Evolutionary conservation across 2,888 invertebrate species (phyloP).

Genomic region (Epirrhoe alternata): DNA sequence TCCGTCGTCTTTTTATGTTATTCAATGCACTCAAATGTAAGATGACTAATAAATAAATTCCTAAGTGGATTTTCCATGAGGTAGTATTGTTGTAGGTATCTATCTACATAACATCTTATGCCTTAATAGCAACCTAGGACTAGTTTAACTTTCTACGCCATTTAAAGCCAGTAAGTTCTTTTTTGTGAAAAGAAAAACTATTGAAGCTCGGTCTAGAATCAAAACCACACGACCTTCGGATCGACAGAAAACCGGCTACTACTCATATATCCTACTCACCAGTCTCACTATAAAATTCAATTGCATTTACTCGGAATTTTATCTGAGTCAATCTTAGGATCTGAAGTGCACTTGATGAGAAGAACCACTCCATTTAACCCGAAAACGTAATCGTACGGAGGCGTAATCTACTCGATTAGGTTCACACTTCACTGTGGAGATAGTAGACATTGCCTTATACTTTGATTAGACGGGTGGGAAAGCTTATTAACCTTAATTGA

Average conservation of each 20-base stretch:
- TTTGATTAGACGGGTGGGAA: conserved; percentile 1
- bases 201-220: not conserved
- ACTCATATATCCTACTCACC: not conserved
- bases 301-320: conserved; percentile 5
- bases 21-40: not conserved
- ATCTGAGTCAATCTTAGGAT: not conserved
- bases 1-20: not conserved
- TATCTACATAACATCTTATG: no score
- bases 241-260: not conserved
- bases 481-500: not conserved
- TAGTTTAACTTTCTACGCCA: no score
- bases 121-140: no score
- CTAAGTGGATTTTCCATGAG: not conserved
- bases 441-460: conserved; percentile 9
- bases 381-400: conserved; percentile 15
- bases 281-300: not conserved
- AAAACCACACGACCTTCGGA: not conserved
- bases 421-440: conserved; percentile 5
- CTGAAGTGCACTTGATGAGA: conserved; percentile 14
- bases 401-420: conserved; percentile 13
- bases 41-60: not conserved
- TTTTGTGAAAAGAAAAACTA: not conserved
- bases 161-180: not conserved
- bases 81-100: no score
- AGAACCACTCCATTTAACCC: conserved; percentile 2